phyloP scores from a whole-genome alignment of 2,797 vertebrate genomes.

The Sternarchorhynchus goeldii region DNA sequence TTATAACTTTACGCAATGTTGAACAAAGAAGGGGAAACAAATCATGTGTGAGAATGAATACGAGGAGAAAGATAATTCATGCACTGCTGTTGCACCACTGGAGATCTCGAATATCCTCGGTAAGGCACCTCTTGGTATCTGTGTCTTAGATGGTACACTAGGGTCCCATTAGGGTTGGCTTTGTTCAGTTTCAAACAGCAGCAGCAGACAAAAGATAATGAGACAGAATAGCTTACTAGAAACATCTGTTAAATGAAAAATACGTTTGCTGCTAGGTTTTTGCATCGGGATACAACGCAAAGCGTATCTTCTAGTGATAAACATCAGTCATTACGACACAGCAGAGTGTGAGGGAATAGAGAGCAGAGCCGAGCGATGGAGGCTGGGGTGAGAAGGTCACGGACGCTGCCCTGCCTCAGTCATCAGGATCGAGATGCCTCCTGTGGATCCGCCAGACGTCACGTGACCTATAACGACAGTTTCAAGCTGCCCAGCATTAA shows the following conservation, averaged over 20 bases:
- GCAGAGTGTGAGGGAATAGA: not conserved
- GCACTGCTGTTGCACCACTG: constrained; percentile 19
- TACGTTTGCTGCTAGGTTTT: not conserved
- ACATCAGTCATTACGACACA: not conserved
- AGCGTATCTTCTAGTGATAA: not conserved
- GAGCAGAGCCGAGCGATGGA: not conserved
- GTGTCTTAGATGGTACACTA: constrained; percentile 35
- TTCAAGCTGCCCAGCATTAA: constrained; percentile 49
- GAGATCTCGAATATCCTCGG: not conserved
- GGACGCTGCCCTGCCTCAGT: constrained; percentile 1
- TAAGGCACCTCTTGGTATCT: not conserved
- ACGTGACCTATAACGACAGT: constrained; percentile 50
- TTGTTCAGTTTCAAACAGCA: constrained; percentile 29
- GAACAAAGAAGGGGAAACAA: constrained; percentile 42
- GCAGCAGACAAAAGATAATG: constrained; percentile 31
- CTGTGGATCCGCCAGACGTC: constrained; percentile 44
- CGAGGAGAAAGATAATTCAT: constrained; percentile 33
- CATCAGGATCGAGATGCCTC: constrained; percentile 32
- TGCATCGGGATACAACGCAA: not conserved
- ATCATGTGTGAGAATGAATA: constrained; percentile 38
- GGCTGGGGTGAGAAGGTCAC: not conserved
- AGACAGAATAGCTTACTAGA: constrained; percentile 21
- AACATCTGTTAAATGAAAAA: constrained; percentile 24
- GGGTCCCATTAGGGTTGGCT: constrained; percentile 20
- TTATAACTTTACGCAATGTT: constrained; percentile 43